Evolutionary conservation across 2,797 vertebrate species (phyloP).

Genomic region (Danio kyathit): DNA sequence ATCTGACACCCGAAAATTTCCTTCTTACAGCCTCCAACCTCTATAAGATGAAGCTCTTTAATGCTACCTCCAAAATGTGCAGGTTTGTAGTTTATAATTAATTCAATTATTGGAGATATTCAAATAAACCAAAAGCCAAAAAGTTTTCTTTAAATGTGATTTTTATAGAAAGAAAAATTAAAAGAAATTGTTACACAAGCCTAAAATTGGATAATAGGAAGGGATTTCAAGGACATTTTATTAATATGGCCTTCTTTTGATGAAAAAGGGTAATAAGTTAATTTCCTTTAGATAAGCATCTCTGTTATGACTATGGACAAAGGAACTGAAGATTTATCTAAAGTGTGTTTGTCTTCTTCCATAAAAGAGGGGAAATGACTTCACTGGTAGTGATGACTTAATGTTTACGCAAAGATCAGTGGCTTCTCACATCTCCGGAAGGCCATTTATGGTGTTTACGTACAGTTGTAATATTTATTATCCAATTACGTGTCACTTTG

Average conservation of each 20-base stretch:
- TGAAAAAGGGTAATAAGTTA: not conserved
- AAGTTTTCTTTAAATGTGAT: not conserved
- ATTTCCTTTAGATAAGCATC: constrained; percentile 4
- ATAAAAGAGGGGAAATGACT: not conserved
- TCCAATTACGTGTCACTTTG: too few relatives aligned
- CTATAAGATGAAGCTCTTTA: constrained; percentile 94
- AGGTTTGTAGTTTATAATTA: constrained; percentile 76
- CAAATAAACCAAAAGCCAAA: not conserved
- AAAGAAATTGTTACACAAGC: not conserved
- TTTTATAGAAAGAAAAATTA: not conserved
- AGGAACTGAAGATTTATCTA: not conserved
- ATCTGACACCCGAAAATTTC: constrained; percentile 85
- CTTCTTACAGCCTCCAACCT: constrained; percentile 85
- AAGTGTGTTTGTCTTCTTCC: not conserved
- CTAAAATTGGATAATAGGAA: not conserved
- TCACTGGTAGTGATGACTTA: not conserved
- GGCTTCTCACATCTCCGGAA: not conserved
- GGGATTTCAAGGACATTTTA: not conserved
- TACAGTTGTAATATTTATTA: too few relatives aligned
- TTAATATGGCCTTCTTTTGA: not conserved
- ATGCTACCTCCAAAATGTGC: constrained; percentile 91
- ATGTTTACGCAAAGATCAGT: not conserved
- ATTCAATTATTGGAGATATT: not conserved
- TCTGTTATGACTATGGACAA: not conserved
- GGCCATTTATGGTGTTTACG: too few relatives aligned